These are phyloP conservation scores for Vanacampus margaritifer DNA, from an alignment of 2,113 vertebrate genomes.

Conservation along the genomic window DNA sequence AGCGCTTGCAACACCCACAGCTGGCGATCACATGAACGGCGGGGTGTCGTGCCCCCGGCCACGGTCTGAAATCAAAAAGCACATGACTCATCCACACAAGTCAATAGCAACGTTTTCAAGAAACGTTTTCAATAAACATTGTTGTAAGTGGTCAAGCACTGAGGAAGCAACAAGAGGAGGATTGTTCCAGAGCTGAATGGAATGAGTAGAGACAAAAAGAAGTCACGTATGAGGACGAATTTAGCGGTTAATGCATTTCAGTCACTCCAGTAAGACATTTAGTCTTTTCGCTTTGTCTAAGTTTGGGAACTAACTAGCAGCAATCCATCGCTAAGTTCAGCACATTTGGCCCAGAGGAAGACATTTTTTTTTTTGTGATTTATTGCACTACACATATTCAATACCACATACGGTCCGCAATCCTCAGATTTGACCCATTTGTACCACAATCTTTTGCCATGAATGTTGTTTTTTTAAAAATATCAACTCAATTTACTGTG, in stretches of 20 bases:
- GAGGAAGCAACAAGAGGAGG: slow-evolving; percentile 22
- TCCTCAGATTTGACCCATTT: background rate
- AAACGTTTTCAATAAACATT: slow-evolving; percentile 30
- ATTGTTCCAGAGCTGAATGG: slow-evolving; percentile 16
- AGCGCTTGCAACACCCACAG: slow-evolving; percentile 32
- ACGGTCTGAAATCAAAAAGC: slow-evolving; percentile 41
- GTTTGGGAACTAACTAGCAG: slow-evolving; percentile 3
- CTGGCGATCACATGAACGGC: slow-evolving; percentile 61
- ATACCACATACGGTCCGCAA: background rate
- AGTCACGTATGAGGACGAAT: slow-evolving; percentile 16
- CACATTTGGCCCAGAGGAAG: background rate
- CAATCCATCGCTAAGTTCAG: background rate
- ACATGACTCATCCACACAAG: slow-evolving; percentile 57
- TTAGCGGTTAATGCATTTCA: too few relatives aligned
- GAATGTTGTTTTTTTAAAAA: too few relatives aligned
- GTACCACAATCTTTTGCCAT: too few relatives aligned
- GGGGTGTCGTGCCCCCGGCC: slow-evolving; percentile 43
- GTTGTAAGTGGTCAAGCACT: slow-evolving; percentile 27
- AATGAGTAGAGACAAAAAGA: slow-evolving; percentile 17
- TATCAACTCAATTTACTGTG: too few relatives aligned
- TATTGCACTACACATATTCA: background rate
- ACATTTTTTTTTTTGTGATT: background rate
- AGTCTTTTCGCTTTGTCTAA: slow-evolving; percentile 4
- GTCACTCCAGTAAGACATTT: slow-evolving; percentile 3
- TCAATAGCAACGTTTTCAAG: slow-evolving; percentile 6